These are phyloP conservation scores for Cnemophilus loriae DNA, from an alignment of 2,113 vertebrate genomes.

Conservation along the genomic window DNA sequence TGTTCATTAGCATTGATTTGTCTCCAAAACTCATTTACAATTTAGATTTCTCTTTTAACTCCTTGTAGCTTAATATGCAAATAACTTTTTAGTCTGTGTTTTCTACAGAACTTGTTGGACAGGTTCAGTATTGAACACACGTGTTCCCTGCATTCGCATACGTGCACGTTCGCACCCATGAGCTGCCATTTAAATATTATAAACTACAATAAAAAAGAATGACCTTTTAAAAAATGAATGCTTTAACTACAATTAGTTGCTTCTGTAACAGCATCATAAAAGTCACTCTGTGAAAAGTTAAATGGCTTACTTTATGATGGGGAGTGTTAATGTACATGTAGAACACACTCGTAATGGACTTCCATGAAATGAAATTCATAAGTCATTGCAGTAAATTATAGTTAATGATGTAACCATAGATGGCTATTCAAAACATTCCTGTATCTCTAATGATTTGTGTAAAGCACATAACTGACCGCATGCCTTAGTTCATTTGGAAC, in stretches of 20 bases:
- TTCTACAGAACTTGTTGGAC: not conserved
- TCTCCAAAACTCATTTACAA: slow-evolving; percentile 52
- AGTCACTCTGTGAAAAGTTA: slow-evolving; percentile 50
- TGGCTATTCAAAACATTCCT: slow-evolving; percentile 51
- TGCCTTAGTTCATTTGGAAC: not conserved
- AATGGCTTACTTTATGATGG: slow-evolving; percentile 54
- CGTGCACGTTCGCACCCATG: not conserved
- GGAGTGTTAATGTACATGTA: slow-evolving; percentile 59
- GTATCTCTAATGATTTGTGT: slow-evolving; percentile 57
- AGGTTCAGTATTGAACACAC: not conserved
- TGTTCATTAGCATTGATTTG: slow-evolving; percentile 64
- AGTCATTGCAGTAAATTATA: slow-evolving; percentile 47
- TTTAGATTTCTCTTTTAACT: slow-evolving; percentile 49
- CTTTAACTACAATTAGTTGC: slow-evolving; percentile 49
- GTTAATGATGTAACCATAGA: slow-evolving; percentile 49
- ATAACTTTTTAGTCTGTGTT: not conserved
- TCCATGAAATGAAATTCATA: slow-evolving; percentile 41
- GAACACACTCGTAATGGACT: slow-evolving; percentile 54
- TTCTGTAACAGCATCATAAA: slow-evolving; percentile 53
- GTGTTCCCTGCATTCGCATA: not conserved
- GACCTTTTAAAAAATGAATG: slow-evolving; percentile 36
- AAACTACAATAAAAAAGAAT: slow-evolving; percentile 4
- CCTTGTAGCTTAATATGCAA: slow-evolving; percentile 24
- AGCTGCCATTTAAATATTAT: not conserved
- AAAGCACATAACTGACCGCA: slow-evolving; percentile 46